Conservation (phyloP, 2,888 invertebrate genomes). For the Erebia epiphron region DNA sequence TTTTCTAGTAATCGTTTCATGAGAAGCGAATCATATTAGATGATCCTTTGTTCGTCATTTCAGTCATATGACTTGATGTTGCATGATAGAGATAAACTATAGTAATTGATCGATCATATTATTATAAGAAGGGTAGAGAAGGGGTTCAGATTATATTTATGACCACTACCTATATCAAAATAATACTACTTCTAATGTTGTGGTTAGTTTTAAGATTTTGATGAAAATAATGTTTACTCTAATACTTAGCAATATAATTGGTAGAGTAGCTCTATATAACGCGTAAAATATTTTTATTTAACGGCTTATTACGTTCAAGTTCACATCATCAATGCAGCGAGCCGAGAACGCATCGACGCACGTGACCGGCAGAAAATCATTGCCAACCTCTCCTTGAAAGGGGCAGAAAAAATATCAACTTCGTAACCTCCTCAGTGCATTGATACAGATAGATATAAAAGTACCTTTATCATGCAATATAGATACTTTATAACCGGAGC, state of each 20-base stretch:
- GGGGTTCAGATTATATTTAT: no score
- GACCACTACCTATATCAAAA: background rate
- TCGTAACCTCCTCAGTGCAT: constrained; percentile 21
- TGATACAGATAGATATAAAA: constrained; percentile 18
- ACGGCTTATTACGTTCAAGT: constrained; percentile 43
- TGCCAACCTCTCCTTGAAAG: constrained; percentile 56
- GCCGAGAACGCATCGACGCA: constrained; percentile 51
- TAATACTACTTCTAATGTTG: background rate
- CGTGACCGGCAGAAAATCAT: constrained; percentile 58
- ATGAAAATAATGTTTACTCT: background rate
- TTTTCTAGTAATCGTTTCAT: constrained; percentile 5
- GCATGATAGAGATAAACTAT: constrained; percentile 28
- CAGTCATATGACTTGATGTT: constrained; percentile 37
- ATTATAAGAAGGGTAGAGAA: background rate
- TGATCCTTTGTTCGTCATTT: constrained; percentile 16
- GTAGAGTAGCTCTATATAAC: background rate
- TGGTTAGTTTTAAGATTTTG: background rate
- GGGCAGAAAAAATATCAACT: constrained; percentile 45
- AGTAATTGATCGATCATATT: background rate
- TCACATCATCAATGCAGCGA: constrained; percentile 44
- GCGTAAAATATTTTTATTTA: constrained; percentile 34
- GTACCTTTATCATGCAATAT: constrained; percentile 18
- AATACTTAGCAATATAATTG: background rate
- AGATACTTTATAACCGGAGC: constrained; percentile 30
- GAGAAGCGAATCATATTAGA: constrained; percentile 1